A percentile compares a stretch with the other conserved stretches of the same genome.
Evolutionary conservation across 2,888 invertebrate species (phyloP).

Genomic region (Nebria brevicollis): DNA sequence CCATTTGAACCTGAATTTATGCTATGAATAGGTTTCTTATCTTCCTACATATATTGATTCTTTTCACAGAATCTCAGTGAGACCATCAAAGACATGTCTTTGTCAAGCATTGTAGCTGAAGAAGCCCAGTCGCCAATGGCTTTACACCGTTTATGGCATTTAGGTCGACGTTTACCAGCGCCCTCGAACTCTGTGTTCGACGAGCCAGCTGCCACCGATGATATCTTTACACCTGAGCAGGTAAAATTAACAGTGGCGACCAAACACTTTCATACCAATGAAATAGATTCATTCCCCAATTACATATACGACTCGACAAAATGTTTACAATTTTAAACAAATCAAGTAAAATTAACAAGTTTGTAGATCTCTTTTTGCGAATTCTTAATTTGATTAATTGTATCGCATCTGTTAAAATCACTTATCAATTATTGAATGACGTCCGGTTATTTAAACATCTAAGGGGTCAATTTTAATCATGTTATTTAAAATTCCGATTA

Average conservation of each 20-base stretch:
- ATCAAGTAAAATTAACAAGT: no score
- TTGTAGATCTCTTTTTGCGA: neutral
- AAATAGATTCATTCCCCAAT: neutral
- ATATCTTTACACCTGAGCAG: constrained; percentile 39
- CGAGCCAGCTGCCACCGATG: constrained; percentile 25
- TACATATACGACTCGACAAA: no score
- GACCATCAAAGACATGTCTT: constrained; percentile 28
- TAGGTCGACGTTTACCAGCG: constrained; percentile 34
- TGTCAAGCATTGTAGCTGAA: constrained; percentile 9
- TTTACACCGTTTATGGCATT: constrained; percentile 35
- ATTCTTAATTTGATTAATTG: neutral
- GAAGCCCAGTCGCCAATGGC: constrained; percentile 29
- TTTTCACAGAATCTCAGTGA: neutral
- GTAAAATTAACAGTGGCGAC: constrained; percentile 23
- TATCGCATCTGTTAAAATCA: neutral
- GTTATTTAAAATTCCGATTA: neutral
- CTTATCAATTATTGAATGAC: neutral
- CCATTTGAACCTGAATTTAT: no score
- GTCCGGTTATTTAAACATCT: neutral
- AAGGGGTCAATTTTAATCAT: neutral
- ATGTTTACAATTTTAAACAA: no score
- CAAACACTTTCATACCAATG: neutral
- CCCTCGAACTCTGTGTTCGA: constrained; percentile 34
- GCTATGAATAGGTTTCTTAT: neutral
- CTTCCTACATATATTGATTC: neutral